phyloP scores from a whole-genome alignment of 2,113 vertebrate species.

The Otolemur garnettii region DNA sequence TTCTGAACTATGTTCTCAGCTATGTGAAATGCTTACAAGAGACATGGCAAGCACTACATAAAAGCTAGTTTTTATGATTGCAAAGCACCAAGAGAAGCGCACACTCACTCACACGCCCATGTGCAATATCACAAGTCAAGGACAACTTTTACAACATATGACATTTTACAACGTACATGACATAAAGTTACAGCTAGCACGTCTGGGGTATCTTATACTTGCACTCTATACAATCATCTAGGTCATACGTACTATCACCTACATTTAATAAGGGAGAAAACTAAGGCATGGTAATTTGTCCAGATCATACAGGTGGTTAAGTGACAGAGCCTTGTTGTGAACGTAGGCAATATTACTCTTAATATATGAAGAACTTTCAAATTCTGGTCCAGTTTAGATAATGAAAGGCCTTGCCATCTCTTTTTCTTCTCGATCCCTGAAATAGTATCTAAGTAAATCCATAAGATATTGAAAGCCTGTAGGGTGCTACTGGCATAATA shows the following conservation, averaged over 20 bases:
- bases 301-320: background rate
- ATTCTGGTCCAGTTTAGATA: background rate
- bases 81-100: background rate
- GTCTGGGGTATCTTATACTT: background rate
- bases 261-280: slow-evolving; percentile 34
- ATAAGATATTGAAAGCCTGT: background rate
- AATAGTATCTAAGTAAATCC: background rate
- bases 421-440: background rate
- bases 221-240: background rate
- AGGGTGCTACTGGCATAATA: background rate
- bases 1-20: slow-evolving; percentile 29
- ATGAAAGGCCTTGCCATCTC: background rate
- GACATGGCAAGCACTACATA: background rate
- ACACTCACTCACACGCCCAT: background rate
- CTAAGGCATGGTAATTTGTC: background rate
- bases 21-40: slow-evolving; percentile 17
- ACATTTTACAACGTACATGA: background rate
- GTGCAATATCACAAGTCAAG: background rate
- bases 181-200: background rate
- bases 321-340: background rate
- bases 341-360: background rate
- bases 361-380: background rate
- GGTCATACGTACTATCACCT: background rate
- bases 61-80: background rate
- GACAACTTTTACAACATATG: background rate